A percentile compares a stretch with the other conserved stretches of the same genome.
Evolutionary conservation across 2,888 invertebrate species (phyloP).

Genomic region (Conistra vaccinii): DNA sequence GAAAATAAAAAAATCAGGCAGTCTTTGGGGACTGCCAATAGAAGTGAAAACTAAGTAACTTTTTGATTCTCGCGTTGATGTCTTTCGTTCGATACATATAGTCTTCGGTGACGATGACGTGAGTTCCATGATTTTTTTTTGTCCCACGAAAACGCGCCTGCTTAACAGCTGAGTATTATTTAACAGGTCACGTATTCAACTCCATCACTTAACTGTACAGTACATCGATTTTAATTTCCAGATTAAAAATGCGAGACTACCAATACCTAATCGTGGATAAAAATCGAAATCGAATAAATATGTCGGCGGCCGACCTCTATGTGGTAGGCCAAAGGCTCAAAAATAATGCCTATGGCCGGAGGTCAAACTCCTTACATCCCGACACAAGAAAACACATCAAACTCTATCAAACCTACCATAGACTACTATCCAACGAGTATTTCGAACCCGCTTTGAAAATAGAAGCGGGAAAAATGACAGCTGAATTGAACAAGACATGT

Average conservation of each 20-base stretch:
- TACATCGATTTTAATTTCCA: slow-evolving; percentile 44
- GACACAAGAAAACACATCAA: slow-evolving; percentile 11
- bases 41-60: too few species aligned
- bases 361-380: background rate
- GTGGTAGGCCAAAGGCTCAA: slow-evolving; percentile 6
- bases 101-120: too few species aligned
- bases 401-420: slow-evolving; percentile 57
- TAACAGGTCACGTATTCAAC: too few species aligned
- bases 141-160: too few species aligned
- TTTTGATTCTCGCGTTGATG: too few species aligned
- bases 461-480: slow-evolving; percentile 40
- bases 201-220: too few species aligned
- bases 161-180: too few species aligned
- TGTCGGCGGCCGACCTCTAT: slow-evolving; percentile 2
- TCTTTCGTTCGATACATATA: too few species aligned
- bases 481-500: slow-evolving; percentile 34
- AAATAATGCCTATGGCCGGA: background rate
- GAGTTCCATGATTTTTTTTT: too few species aligned
- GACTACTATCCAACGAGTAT: slow-evolving; percentile 53
- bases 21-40: too few species aligned
- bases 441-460: slow-evolving; percentile 49
- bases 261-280: slow-evolving; percentile 52
- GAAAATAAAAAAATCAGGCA: too few species aligned
- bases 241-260: slow-evolving; percentile 71
- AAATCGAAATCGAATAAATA: background rate